phyloP scores from a whole-genome alignment of 1,140 invertebrate genomes.

The Asobara japonica region DNA sequence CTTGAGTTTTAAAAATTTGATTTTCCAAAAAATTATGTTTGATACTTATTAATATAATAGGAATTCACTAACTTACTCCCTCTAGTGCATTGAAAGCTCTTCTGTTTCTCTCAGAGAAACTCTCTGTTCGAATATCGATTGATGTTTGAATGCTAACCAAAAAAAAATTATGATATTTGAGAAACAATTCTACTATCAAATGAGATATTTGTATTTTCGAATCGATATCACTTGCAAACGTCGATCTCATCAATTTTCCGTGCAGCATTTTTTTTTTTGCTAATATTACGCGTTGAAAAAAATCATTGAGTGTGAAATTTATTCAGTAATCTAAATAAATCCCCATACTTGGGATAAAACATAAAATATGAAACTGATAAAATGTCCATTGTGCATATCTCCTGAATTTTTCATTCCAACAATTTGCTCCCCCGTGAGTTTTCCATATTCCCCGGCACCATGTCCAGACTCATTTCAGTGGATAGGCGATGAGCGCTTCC shows the following conservation, averaged over 20 bases:
- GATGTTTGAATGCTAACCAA: no score
- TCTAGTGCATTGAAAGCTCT: no score
- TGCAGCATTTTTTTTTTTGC: not conserved
- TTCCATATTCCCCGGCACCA: not conserved
- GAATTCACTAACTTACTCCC: no score
- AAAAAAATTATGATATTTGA: no score
- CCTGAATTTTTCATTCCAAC: constrained; percentile 3
- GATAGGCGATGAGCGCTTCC: constrained; percentile 11
- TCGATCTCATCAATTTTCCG: not conserved
- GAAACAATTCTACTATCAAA: no score
- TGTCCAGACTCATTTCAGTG: not conserved
- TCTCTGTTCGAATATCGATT: no score
- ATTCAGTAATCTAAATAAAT: not conserved
- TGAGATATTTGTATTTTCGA: no score
- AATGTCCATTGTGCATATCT: not conserved
- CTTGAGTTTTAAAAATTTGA: no score
- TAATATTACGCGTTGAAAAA: not conserved
- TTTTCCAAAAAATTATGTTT: no score
- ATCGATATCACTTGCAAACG: no score
- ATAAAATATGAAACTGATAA: not conserved
- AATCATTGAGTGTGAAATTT: not conserved
- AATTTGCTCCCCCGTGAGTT: constrained; percentile 10
- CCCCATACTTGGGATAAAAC: not conserved
- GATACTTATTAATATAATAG: no score
- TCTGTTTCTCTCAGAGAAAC: no score